Evolutionary conservation across 2,797 vertebrate genomes (phyloP).

Genomic region (Centropyge bicolor): DNA sequence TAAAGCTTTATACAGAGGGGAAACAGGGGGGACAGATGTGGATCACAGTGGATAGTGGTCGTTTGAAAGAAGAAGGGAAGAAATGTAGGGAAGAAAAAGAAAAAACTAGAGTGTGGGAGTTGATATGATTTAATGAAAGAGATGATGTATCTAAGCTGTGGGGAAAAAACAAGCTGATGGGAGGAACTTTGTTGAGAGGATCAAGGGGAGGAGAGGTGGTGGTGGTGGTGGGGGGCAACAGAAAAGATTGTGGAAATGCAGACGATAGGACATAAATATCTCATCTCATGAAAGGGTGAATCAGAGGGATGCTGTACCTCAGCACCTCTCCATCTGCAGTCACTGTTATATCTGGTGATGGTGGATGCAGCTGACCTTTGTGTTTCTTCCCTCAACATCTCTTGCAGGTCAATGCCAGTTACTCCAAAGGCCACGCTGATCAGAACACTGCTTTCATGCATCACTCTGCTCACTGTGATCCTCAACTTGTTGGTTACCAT

Average conservation of each 20-base stretch:
- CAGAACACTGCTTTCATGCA: slow-evolving; percentile 37
- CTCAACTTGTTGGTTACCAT: slow-evolving; percentile 79
- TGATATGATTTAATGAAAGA: too few relatives aligned
- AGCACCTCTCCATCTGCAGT: not conserved
- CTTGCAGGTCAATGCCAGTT: not conserved
- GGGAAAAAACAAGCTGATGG: not conserved
- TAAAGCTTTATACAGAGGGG: too few relatives aligned
- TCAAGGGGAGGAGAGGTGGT: not conserved
- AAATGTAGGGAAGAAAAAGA: too few relatives aligned
- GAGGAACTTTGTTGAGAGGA: not conserved
- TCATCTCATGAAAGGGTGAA: not conserved
- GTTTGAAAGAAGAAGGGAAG: too few relatives aligned
- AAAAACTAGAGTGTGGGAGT: too few relatives aligned
- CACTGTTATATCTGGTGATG: not conserved
- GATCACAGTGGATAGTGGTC: too few relatives aligned
- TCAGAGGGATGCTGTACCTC: not conserved
- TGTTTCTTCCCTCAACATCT: slow-evolving; percentile 10
- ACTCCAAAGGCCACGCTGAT: not conserved
- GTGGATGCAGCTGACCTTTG: slow-evolving; percentile 7
- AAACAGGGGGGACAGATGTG: too few relatives aligned
- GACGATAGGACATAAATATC: not conserved
- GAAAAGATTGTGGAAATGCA: not conserved
- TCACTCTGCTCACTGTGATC: slow-evolving; percentile 62
- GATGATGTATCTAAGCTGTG: not conserved
- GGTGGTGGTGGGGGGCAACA: not conserved